These are phyloP conservation scores for Steinernema hermaphroditum DNA, from an alignment of 2,888 invertebrate genomes.

Conservation along the genomic window DNA sequence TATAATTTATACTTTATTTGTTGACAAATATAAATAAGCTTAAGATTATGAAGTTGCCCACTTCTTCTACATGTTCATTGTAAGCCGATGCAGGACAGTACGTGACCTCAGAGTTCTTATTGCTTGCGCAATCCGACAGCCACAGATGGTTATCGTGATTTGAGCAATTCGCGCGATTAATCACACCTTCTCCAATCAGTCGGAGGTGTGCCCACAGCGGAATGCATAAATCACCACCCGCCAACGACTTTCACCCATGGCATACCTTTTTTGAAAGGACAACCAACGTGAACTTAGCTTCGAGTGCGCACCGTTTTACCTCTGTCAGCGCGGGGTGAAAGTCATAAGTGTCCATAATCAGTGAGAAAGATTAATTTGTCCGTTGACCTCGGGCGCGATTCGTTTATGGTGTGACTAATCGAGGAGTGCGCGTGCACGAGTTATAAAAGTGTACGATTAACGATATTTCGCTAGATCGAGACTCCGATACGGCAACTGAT, in stretches of 20 bases:
- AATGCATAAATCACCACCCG: slow-evolving; percentile 26
- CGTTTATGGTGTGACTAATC: slow-evolving; percentile 31
- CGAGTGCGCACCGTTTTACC: neutral
- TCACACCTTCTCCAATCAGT: slow-evolving; percentile 22
- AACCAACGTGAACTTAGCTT: neutral
- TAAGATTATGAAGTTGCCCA: neutral
- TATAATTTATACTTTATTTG: slow-evolving; percentile 3
- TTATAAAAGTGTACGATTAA: slow-evolving; percentile 31
- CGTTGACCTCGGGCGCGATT: slow-evolving; percentile 16
- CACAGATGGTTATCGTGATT: slow-evolving; percentile 8
- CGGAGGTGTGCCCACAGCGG: slow-evolving; percentile 9
- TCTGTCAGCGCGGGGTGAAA: neutral
- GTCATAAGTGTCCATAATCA: neutral
- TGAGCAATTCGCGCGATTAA: slow-evolving; percentile 30
- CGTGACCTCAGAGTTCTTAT: slow-evolving; percentile 19
- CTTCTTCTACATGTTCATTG: neutral
- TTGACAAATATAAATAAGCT: slow-evolving; percentile 1
- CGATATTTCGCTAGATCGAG: slow-evolving; percentile 20
- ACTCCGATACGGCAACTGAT: slow-evolving; percentile 18
- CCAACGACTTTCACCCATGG: slow-evolving; percentile 21
- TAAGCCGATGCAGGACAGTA: neutral
- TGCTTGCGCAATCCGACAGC: slow-evolving; percentile 13
- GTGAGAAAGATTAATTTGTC: slow-evolving; percentile 18
- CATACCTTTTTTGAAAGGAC: slow-evolving; percentile 22
- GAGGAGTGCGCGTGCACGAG: slow-evolving; percentile 17